phyloP scores from a whole-genome alignment of 1,140 invertebrate species.

The Aethina tumida region DNA sequence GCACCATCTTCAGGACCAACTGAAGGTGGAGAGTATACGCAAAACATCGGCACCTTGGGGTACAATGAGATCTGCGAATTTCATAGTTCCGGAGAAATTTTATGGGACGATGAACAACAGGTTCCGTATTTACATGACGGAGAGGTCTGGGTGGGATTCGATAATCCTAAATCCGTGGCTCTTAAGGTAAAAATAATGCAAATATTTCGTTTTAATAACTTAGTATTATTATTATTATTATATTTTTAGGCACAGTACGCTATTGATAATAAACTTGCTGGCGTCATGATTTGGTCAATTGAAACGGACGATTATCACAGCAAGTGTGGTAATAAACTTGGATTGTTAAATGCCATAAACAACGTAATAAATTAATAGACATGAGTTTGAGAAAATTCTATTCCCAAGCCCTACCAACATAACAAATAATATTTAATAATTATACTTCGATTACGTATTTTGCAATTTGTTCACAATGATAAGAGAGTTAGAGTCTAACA shows the following conservation, averaged over 20 bases:
- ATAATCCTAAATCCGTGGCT: conserved; percentile 45
- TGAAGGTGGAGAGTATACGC: conserved; percentile 56
- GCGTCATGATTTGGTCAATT: conserved; percentile 63
- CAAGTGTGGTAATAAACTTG: conserved; percentile 42
- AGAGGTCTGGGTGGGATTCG: conserved; percentile 65
- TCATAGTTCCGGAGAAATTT: conserved; percentile 28
- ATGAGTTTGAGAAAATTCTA: too few relatives aligned
- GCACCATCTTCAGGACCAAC: conserved; percentile 42
- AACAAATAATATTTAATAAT: too few relatives aligned
- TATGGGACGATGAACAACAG: conserved; percentile 41
- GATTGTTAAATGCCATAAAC: conserved; percentile 50
- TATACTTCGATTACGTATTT: too few relatives aligned
- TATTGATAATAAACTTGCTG: conserved; percentile 37
- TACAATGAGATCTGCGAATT: conserved; percentile 56
- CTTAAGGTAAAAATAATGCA: conserved; percentile 34
- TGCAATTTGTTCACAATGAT: too few relatives aligned
- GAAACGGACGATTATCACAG: conserved; percentile 63
- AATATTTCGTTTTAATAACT: too few relatives aligned
- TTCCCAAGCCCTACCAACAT: too few relatives aligned
- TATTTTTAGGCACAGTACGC: conserved; percentile 15
- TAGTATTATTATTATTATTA: background rate
- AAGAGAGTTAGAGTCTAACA: too few relatives aligned
- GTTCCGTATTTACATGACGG: conserved; percentile 53
- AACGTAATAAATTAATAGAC: conserved; percentile 9
- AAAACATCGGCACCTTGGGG: conserved; percentile 54